Conservation (phyloP, 2,113 vertebrate genomes). For the Climacteris rufus region DNA sequence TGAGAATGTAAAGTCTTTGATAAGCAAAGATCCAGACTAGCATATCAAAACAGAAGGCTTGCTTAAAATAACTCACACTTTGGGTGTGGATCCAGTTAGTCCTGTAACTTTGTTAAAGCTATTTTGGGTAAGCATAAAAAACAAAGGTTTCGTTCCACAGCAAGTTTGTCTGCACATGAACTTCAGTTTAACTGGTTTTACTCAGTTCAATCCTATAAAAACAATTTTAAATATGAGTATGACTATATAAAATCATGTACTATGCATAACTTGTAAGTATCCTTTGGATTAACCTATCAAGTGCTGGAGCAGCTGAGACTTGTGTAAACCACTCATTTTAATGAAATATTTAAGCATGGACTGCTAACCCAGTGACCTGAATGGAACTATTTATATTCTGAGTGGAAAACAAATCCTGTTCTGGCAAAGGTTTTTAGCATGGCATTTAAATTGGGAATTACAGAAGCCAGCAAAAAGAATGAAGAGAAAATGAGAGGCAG, state of each 20-base stretch:
- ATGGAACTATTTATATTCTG: not conserved
- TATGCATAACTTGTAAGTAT: not conserved
- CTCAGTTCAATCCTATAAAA: not conserved
- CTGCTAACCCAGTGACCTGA: not conserved
- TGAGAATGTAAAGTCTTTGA: not conserved
- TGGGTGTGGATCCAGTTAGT: not conserved
- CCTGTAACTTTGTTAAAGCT: not conserved
- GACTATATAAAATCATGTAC: not conserved
- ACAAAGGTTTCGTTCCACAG: not conserved
- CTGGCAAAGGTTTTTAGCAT: not conserved
- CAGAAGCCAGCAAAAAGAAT: not conserved
- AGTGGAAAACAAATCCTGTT: not conserved
- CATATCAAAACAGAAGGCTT: not conserved
- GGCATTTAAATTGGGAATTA: not conserved
- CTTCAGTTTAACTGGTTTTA: not conserved
- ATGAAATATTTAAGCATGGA: not conserved
- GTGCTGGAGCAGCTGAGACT: not conserved
- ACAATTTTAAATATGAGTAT: not conserved
- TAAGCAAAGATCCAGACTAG: not conserved
- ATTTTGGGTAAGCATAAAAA: not conserved
- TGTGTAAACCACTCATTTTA: not conserved
- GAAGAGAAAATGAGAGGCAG: not conserved
- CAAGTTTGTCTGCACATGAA: not conserved
- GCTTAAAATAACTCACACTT: not conserved
- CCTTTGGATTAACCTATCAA: not conserved